phyloP scores from a whole-genome alignment of 2,113 vertebrate genomes.

The Psilopogon haemacephalus region DNA sequence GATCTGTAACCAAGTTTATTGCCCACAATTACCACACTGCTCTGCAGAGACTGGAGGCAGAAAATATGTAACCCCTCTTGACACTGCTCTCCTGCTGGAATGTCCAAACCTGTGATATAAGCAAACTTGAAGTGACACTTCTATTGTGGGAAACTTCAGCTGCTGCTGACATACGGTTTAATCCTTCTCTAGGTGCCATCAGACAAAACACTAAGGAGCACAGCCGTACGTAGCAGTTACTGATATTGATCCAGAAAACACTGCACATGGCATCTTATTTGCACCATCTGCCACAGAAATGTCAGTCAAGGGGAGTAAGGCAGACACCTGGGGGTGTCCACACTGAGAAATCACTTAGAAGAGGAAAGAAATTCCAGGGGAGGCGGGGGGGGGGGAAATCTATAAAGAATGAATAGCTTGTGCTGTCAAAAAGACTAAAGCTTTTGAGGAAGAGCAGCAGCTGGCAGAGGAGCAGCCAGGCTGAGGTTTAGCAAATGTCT shows the following conservation, averaged over 20 bases:
- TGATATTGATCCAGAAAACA: background rate
- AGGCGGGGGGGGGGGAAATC: background rate
- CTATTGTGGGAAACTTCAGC: background rate
- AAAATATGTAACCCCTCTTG: background rate
- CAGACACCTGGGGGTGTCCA: background rate
- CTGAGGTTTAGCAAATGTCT: background rate
- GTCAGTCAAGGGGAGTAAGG: background rate
- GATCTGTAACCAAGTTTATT: background rate
- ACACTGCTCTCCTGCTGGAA: background rate
- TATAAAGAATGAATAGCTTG: background rate
- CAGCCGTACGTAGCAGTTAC: background rate
- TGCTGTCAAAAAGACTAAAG: background rate
- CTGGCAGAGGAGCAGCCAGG: background rate
- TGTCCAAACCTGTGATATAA: background rate
- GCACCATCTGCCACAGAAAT: slow-evolving; percentile 29
- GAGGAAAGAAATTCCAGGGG: background rate
- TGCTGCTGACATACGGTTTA: background rate
- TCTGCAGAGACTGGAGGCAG: background rate
- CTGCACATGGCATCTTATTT: background rate
- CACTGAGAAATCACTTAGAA: background rate
- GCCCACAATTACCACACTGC: background rate
- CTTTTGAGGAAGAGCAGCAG: background rate
- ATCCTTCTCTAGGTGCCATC: background rate
- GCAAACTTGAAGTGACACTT: background rate
- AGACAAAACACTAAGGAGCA: background rate